phyloP scores from a whole-genome alignment of 2,888 invertebrate species.

The Yponomeuta plumbellus region DNA sequence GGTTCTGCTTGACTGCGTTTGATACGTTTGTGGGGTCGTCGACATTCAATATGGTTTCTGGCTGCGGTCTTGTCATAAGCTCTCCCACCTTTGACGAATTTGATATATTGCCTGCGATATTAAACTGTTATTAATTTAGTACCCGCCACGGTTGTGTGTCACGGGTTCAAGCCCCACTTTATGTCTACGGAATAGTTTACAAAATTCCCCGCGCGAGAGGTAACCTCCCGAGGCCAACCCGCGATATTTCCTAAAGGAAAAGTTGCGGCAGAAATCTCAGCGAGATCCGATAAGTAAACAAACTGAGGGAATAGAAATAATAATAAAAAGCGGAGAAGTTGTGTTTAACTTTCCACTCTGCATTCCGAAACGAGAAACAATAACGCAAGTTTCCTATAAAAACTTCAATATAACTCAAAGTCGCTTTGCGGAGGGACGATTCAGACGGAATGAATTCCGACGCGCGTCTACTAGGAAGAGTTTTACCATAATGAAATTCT shows the following conservation, averaged over 20 bases:
- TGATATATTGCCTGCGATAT: too few species aligned
- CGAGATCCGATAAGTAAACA: constrained; percentile 2
- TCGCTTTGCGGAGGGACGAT: constrained; percentile 42
- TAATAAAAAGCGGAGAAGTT: constrained; percentile 1
- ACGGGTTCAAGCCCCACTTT: too few species aligned
- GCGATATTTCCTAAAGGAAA: not conserved
- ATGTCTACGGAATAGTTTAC: too few species aligned
- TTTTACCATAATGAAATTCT: constrained; percentile 71
- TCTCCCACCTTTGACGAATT: too few species aligned
- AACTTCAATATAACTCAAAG: constrained; percentile 57
- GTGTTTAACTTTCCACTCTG: constrained; percentile 30
- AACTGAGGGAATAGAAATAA: constrained; percentile 2
- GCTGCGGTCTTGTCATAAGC: too few species aligned
- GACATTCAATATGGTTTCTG: too few species aligned
- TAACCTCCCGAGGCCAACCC: not conserved
- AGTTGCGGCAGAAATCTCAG: not conserved
- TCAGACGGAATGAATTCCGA: constrained; percentile 59
- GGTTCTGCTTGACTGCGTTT: too few species aligned
- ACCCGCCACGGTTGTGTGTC: too few species aligned
- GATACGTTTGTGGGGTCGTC: too few species aligned
- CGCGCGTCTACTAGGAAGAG: constrained; percentile 46
- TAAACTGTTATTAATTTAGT: too few species aligned
- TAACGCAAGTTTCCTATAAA: constrained; percentile 54
- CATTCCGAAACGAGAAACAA: constrained; percentile 45
- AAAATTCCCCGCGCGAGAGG: not conserved